These are phyloP conservation scores for Gymnothorax reevesii DNA, from an alignment of 2,797 vertebrate genomes.

Conservation along the genomic window DNA sequence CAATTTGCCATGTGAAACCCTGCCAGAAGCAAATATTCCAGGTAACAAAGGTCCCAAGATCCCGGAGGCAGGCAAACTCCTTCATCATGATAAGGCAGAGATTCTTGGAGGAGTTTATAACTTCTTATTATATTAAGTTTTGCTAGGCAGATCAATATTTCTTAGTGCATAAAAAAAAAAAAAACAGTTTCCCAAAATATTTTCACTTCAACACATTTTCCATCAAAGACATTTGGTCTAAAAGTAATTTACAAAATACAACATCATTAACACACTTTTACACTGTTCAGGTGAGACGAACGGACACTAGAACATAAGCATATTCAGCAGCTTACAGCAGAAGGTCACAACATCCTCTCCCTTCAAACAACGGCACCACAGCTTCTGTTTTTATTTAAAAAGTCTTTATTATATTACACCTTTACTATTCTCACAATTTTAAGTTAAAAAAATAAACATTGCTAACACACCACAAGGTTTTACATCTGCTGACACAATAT, in stretches of 20 bases:
- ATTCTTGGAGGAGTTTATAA: background rate
- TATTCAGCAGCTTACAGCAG: background rate
- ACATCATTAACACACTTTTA: background rate
- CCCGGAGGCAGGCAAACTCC: no score
- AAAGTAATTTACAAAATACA: background rate
- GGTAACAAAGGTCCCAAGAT: no score
- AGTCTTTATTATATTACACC: constrained; percentile 50
- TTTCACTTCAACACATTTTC: background rate
- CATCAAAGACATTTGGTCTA: no score
- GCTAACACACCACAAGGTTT: constrained; percentile 48
- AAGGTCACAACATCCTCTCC: background rate
- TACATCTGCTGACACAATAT: constrained; percentile 50
- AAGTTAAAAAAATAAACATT: constrained; percentile 53
- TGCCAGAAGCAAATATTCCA: no score
- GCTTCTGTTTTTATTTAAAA: constrained; percentile 45
- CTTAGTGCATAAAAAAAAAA: background rate
- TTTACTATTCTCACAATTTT: constrained; percentile 53
- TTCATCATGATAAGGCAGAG: no score
- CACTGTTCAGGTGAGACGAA: background rate
- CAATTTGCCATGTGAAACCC: no score
- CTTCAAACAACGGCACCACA: background rate
- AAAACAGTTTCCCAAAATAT: background rate
- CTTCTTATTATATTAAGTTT: background rate
- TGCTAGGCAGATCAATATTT: background rate
- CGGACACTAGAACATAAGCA: background rate